These are phyloP conservation scores for Fragum fragum DNA, from an alignment of 2,888 invertebrate genomes.

Conservation along the genomic window DNA sequence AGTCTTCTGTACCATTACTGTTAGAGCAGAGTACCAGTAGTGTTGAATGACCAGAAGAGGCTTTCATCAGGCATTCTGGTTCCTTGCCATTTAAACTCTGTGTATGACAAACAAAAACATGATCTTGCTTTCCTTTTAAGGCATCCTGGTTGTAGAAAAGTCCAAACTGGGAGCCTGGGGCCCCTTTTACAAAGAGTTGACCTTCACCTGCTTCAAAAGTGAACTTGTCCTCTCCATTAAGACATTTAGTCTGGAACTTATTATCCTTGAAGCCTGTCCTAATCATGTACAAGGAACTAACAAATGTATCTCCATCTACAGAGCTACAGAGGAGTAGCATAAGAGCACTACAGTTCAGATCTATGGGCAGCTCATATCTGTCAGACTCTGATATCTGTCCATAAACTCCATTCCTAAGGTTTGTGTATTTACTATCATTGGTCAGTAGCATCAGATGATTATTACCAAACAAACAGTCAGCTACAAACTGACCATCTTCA, in stretches of 20 bases:
- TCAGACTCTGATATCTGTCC: conserved; percentile 40
- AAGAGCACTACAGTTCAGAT: conserved; percentile 71
- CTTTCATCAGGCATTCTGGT: conserved; percentile 44
- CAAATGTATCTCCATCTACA: conserved; percentile 33
- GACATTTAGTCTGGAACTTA: conserved; percentile 50
- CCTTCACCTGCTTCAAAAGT: conserved; percentile 61
- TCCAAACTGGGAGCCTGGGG: conserved; percentile 48
- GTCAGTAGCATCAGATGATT: conserved; percentile 74
- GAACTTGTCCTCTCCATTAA: conserved; percentile 76
- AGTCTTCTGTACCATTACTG: conserved; percentile 72
- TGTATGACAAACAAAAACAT: conserved; percentile 61
- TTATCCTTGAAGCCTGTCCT: conserved; percentile 73
- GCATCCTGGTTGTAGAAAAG: conserved; percentile 74
- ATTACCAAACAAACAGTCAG: conserved; percentile 71
- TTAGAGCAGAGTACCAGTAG: conserved; percentile 76
- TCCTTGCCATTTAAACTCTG: conserved; percentile 66
- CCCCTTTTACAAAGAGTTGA: conserved; percentile 39
- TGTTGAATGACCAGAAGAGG: conserved; percentile 48
- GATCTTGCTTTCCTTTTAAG: conserved; percentile 11
- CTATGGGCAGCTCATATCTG: conserved; percentile 49
- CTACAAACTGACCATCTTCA: conserved; percentile 73
- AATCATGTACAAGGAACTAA: conserved; percentile 70
- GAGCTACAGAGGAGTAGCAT: conserved; percentile 74
- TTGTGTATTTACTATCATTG: conserved; percentile 70
- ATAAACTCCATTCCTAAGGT: conserved; percentile 70